Base-by-base conservation (phyloP, 2,888 invertebrate species). In the Troides helena region DNA sequence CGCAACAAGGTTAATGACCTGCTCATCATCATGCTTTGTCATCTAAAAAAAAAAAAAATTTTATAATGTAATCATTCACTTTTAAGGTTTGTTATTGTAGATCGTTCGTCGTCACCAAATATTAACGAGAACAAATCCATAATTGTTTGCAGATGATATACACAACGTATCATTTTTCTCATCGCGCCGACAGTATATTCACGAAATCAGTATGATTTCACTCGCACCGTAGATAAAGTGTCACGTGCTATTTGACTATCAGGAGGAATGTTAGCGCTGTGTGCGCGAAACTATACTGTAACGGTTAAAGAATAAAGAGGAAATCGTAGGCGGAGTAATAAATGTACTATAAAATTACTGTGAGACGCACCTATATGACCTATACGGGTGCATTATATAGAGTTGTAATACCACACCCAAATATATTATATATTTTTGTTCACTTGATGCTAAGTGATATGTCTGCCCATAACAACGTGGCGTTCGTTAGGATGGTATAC, bases 281-380 rank as follows among this genome's bases (percentile, higher is more conserved):
- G 72, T 73, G 73, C 69, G 74, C 76, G 73, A 77, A 77, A 73
- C 70, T 77, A 71, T 74, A 74, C 78, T 75, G 72, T 77, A 77
- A 76, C 70, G 71, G 72, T 46, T 67, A 73, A 69, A 75, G 76
- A 76, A 78, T 78, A 78, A 77, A 78, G 78, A 73, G 73, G 71
- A 77, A 74, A 71, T 73, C 74, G 80, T 80, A 79, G 81, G 81
- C 78, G 80, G 72, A 74, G 21, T 36, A 68, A 75, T 78, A 76
- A 79, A 75, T 79, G 80, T 72, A 80, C 84, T 83, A 84, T 85
- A 83, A 86, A 84, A 84, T 85, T 82, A 85, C 85, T 81, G 81
- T 77, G 77, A 79, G 77, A 80, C 69, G 68, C 75, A 75, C 72
- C 75, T 72, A 76, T 76, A 77, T 71, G 73, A 69, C 69, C 67